A percentile compares a stretch with the other conserved stretches of the same genome.
These are phyloP conservation scores for Myotis davidii DNA, from an alignment of 2,113 vertebrate genomes.

Conservation along the genomic window DNA sequence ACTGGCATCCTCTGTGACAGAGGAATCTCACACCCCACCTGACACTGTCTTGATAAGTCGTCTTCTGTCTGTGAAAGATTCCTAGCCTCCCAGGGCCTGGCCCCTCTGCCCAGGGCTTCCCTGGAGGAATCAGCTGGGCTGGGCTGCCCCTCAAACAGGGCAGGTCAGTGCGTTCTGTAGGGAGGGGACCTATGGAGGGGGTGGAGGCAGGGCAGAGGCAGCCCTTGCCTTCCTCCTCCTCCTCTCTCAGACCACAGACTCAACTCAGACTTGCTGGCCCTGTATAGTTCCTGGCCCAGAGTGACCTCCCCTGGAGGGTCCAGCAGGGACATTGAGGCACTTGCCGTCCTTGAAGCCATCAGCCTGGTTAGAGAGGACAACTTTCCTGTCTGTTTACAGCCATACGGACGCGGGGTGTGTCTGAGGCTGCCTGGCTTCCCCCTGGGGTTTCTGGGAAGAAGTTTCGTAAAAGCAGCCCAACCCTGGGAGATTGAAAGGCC, in stretches of 20 bases:
- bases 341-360: not conserved
- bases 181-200: not conserved
- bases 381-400: not conserved
- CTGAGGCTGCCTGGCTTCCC: not conserved
- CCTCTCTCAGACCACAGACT: not conserved
- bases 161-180: not conserved
- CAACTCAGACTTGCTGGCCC: not conserved
- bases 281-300: not conserved
- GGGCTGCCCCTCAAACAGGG: not conserved
- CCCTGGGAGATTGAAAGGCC: not conserved
- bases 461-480: not conserved
- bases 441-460: slow-evolving; percentile 12
- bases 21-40: not conserved
- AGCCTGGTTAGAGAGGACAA: not conserved
- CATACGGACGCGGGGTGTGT: not conserved
- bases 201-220: not conserved
- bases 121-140: not conserved
- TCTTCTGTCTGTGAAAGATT: not conserved
- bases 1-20: not conserved
- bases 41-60: not conserved
- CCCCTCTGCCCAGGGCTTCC: not conserved
- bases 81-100: not conserved
- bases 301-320: not conserved
- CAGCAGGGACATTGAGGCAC: not conserved
- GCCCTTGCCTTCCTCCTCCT: not conserved